Evolutionary conservation across 2,113 vertebrate genomes (phyloP), one percentile per base, ranked within the genome.

Genomic region (Gobiocypris rarus): DNA sequence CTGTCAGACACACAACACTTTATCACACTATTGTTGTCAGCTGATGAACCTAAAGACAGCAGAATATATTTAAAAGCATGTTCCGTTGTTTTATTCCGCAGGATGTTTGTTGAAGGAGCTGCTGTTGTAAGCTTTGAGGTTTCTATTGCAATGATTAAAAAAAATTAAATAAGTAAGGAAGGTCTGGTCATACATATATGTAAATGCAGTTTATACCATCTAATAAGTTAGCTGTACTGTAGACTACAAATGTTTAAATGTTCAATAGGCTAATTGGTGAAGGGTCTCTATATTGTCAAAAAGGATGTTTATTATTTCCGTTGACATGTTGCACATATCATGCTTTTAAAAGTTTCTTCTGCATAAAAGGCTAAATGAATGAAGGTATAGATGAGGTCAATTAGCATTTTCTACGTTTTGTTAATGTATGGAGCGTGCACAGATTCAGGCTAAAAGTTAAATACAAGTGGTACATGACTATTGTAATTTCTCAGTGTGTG

Each of bases 1-100:
- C 80, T 87, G 86, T 85, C 75, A 85, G 81, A 80, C 34, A 71
- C 73, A 26, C 75, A 59, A 73, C 11, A 83, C 31, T 82, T 50
- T 73, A 56, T 54, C 54, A 54, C 7, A 52, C 38, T 54, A 24
- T 82, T 43, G 56, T 85, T 71, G 43, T 24, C 48, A 58, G 65
- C 34, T 74, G 56, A 80, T 80, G 77, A 80, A 13, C 26, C 34
- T 34, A 58, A 80, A 83, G 75, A 77, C 43, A 10, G n/a, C 19
- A 5, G 9, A 70, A 22, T n/a, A 71, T 26, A 28, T 82, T 81
- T 71, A 13, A 61, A 65, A 75, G 43, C 45, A 76, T n/a, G n/a
- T n/a, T n/a, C n/a, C n/a, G n/a, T n/a, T n/a, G n/a, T n/a, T n/a
- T n/a, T n/a, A n/a, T n/a, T n/a, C n/a, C n/a, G n/a, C n/a, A 82